A percentile compares a stretch with the other conserved stretches of the same genome.
phyloP scores from a whole-genome alignment of 2,113 vertebrate genomes.

The Dromiciops gliroides region DNA sequence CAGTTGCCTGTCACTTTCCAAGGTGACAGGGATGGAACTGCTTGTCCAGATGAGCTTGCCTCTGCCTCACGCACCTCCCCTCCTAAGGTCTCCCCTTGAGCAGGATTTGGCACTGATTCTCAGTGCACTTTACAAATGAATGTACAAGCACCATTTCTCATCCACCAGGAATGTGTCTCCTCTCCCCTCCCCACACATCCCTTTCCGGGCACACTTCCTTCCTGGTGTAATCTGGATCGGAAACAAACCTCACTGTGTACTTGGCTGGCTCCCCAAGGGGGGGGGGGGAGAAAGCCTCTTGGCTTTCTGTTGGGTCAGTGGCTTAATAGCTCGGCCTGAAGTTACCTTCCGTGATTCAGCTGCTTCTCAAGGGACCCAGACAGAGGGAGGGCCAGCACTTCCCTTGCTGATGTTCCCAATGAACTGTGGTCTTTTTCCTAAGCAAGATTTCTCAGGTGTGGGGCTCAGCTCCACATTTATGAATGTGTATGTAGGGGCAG shows the following conservation, averaged over 20 bases:
- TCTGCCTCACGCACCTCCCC: neutral
- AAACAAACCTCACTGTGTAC: conserved; percentile 72
- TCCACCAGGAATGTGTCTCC: conserved; percentile 80
- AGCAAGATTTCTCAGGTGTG: conserved; percentile 25
- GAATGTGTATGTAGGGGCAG: neutral
- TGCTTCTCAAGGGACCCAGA: neutral
- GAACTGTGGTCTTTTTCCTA: neutral
- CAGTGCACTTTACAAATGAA: conserved; percentile 75
- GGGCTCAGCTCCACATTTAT: neutral
- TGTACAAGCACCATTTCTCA: conserved; percentile 78
- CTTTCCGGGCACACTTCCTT: conserved; percentile 81
- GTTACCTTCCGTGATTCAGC: conserved; percentile 4
- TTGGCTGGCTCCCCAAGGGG: conserved; percentile 51
- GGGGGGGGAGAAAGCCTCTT: conserved; percentile 42
- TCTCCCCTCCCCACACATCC: conserved; percentile 80
- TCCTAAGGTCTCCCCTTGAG: neutral
- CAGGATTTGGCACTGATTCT: conserved; percentile 54
- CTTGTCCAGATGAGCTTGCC: neutral
- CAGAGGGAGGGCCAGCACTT: neutral
- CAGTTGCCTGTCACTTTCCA: neutral
- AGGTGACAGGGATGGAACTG: neutral
- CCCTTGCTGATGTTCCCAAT: neutral
- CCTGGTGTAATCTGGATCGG: conserved; percentile 79
- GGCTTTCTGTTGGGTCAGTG: conserved; percentile 58
- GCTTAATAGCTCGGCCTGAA: conserved; percentile 60